Evolutionary conservation across 2,888 invertebrate genomes (phyloP).

Genomic region (Drosophila gaucha): DNA sequence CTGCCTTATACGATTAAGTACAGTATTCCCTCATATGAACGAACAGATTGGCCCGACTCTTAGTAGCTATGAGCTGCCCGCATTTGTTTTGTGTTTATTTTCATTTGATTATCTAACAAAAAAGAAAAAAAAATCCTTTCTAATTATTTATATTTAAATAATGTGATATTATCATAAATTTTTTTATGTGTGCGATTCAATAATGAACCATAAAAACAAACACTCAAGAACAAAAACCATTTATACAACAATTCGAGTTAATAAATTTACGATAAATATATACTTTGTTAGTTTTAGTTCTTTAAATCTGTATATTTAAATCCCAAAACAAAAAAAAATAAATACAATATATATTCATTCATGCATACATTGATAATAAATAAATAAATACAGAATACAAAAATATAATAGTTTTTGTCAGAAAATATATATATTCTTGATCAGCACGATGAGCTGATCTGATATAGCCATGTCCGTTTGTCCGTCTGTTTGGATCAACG

Average conservation of each 20-base stretch:
- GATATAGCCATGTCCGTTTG: too few relatives aligned
- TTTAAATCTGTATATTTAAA: slow-evolving; percentile 35
- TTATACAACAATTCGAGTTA: slow-evolving; percentile 24
- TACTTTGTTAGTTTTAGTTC: slow-evolving; percentile 47
- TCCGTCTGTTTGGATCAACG: too few relatives aligned
- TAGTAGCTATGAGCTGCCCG: slow-evolving; percentile 51
- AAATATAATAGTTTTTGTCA: too few relatives aligned
- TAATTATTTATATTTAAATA: slow-evolving; percentile 70
- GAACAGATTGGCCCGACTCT: slow-evolving; percentile 44
- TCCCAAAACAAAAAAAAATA: slow-evolving; percentile 18
- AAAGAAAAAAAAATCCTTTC: slow-evolving; percentile 33
- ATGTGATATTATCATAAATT: slow-evolving; percentile 80
- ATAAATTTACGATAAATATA: slow-evolving; percentile 35
- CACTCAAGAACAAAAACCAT: slow-evolving; percentile 25
- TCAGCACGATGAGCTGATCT: too few relatives aligned
- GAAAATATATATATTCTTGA: too few relatives aligned
- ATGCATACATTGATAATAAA: slow-evolving; percentile 35
- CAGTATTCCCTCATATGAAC: slow-evolving; percentile 60
- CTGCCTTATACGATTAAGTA: slow-evolving; percentile 74
- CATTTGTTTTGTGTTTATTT: slow-evolving; percentile 42
- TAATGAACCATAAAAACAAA: slow-evolving; percentile 14
- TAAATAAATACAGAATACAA: slow-evolving; percentile 41
- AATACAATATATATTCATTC: slow-evolving; percentile 37
- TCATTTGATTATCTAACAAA: slow-evolving; percentile 24
- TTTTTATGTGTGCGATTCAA: slow-evolving; percentile 50